Percentiles rank a stretch among this genome's conserved stretches.
Conservation (phyloP, 2,797 vertebrate genomes). For the Echiichthys vipera region DNA sequence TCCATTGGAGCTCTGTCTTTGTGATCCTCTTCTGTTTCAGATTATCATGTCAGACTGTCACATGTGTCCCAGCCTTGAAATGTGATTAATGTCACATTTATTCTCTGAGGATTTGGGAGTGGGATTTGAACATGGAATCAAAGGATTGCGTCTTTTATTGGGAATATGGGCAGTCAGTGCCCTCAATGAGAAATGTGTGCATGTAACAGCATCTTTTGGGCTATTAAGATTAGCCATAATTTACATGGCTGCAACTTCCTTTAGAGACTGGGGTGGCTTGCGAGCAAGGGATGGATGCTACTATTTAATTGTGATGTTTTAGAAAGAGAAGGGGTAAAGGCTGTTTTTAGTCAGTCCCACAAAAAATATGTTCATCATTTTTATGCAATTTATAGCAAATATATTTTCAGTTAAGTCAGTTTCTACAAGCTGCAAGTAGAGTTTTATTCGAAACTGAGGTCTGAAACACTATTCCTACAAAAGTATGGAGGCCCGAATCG, state of each 20-base stretch:
- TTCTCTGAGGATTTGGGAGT: slow-evolving; percentile 51
- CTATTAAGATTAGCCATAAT: slow-evolving; percentile 32
- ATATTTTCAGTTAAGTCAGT: neutral
- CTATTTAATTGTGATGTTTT: neutral
- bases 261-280: neutral
- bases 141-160: slow-evolving; percentile 29
- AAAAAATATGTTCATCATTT: neutral
- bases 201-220: slow-evolving; percentile 18
- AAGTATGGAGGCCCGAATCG: neutral
- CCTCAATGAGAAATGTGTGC: slow-evolving; percentile 6
- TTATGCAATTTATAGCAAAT: neutral
- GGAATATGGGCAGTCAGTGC: slow-evolving; percentile 17
- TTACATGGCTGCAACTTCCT: slow-evolving; percentile 10
- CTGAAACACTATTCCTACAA: too few relatives aligned
- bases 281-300: neutral
- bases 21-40: slow-evolving; percentile 46
- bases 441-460: neutral
- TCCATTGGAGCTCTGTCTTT: slow-evolving; percentile 35
- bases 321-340: neutral
- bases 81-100: slow-evolving; percentile 67
- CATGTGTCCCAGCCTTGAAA: slow-evolving; percentile 59
- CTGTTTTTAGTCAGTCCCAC: neutral
- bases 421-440: neutral
- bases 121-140: slow-evolving; percentile 37
- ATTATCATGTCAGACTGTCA: slow-evolving; percentile 54